Percentiles rank a stretch among this genome's conserved stretches.
Evolutionary conservation across 2,113 vertebrate species (phyloP).

Genomic region (Calyptommatus sinebrachiatus): DNA sequence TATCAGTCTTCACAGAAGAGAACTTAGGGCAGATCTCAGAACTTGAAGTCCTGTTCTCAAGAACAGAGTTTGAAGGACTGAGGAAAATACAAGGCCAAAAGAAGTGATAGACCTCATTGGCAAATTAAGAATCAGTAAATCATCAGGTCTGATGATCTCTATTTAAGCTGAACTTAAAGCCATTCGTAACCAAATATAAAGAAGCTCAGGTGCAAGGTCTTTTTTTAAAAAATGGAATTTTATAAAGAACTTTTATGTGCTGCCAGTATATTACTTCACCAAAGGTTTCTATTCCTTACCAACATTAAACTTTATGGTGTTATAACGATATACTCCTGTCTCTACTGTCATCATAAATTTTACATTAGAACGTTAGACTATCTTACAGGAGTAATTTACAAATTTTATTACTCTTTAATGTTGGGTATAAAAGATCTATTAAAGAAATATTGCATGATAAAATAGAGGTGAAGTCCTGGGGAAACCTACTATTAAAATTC

Average conservation of each 20-base stretch:
- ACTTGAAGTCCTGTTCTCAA: too few relatives aligned
- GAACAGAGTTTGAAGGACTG: too few relatives aligned
- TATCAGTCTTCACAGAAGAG: too few relatives aligned
- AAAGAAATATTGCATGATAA: conserved; percentile 35
- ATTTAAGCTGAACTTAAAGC: background rate
- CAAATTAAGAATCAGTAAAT: too few relatives aligned
- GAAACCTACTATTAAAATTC: background rate
- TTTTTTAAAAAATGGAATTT: background rate
- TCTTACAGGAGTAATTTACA: background rate
- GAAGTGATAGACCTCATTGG: too few relatives aligned
- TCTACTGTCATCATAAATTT: conserved; percentile 37
- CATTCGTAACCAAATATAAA: background rate
- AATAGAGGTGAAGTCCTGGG: background rate
- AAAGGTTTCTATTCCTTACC: background rate
- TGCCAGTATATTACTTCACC: background rate
- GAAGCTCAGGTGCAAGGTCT: background rate
- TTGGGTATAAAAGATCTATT: conserved; percentile 31
- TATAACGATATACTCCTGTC: background rate
- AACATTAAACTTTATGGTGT: conserved; percentile 24
- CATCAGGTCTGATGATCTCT: too few relatives aligned
- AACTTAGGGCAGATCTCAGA: too few relatives aligned
- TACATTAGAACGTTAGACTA: conserved; percentile 10
- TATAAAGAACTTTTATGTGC: background rate
- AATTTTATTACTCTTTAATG: conserved; percentile 37
- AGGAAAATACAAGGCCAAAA: too few relatives aligned